phyloP scores from a whole-genome alignment of 23 tunicate genomes.

The Styela clava region DNA sequence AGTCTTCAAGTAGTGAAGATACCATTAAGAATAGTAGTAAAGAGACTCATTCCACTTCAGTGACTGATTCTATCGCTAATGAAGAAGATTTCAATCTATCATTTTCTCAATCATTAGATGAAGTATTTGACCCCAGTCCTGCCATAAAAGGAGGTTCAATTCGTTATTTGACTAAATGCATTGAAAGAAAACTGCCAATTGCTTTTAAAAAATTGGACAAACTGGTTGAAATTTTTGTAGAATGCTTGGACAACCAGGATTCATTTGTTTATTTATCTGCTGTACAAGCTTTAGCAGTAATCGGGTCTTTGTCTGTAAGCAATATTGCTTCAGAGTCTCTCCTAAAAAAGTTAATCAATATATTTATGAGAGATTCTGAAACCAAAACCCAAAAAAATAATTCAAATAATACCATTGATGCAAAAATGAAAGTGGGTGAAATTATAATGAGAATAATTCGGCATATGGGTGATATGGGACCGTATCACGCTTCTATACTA shows the following conservation, averaged over 20 bases:
- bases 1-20: background rate
- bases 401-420: background rate
- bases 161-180: slow-evolving; percentile 35
- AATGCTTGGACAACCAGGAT: slow-evolving; percentile 27
- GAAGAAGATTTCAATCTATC: background rate
- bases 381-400: background rate
- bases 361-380: background rate
- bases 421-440: slow-evolving; percentile 29
- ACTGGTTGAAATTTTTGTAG: slow-evolving; percentile 32
- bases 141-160: slow-evolving; percentile 56
- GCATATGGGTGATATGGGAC: slow-evolving; percentile 47
- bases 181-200: background rate
- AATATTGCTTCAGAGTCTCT: background rate
- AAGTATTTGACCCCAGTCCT: slow-evolving; percentile 39
- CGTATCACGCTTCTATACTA: slow-evolving; percentile 22
- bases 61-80: background rate
- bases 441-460: slow-evolving; percentile 12
- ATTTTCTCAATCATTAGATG: slow-evolving; percentile 32
- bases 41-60: background rate
- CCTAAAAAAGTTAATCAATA: background rate
- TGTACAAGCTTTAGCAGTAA: slow-evolving; percentile 39
- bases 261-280: slow-evolving; percentile 67
- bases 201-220: slow-evolving; percentile 7
- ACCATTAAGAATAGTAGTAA: background rate
- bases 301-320: background rate